A percentile compares a stretch with the other conserved stretches of the same genome.
These are phyloP conservation scores for Teleogryllus oceanicus DNA, from an alignment of 2,888 invertebrate species.

Conservation along the genomic window DNA sequence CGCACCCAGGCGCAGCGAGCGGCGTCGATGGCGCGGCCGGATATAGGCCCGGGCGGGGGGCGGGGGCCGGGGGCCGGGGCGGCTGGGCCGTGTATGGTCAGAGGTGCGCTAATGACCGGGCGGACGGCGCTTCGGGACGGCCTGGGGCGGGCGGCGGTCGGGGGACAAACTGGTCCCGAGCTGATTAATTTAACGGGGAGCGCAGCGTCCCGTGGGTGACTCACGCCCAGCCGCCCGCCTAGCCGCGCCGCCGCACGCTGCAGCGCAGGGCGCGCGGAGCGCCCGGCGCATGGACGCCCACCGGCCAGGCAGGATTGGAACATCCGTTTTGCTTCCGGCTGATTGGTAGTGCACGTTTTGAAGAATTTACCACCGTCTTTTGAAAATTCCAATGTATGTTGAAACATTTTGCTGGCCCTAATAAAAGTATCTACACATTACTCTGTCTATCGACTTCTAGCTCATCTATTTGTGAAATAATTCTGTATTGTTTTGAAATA, in stretches of 20 bases:
- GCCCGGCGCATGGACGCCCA: no score
- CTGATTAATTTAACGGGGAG: background rate
- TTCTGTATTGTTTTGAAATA: no score
- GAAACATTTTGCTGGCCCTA: no score
- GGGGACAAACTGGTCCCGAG: background rate
- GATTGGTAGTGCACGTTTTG: no score
- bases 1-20: background rate
- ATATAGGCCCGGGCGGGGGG: background rate
- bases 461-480: no score
- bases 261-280: background rate
- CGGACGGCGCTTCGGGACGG: background rate
- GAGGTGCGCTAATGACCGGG: background rate
- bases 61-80: background rate
- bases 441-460: no score
- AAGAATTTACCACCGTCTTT: no score
- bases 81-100: background rate
- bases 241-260: background rate
- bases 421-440: no score
- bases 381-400: no score
- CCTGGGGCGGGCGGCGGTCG: background rate
- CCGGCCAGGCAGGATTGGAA: no score
- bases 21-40: background rate
- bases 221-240: background rate
- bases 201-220: background rate
- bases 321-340: no score